These are phyloP conservation scores for Camponotus floridanus DNA, from an alignment of 1,140 invertebrate genomes.

Conservation along the genomic window DNA sequence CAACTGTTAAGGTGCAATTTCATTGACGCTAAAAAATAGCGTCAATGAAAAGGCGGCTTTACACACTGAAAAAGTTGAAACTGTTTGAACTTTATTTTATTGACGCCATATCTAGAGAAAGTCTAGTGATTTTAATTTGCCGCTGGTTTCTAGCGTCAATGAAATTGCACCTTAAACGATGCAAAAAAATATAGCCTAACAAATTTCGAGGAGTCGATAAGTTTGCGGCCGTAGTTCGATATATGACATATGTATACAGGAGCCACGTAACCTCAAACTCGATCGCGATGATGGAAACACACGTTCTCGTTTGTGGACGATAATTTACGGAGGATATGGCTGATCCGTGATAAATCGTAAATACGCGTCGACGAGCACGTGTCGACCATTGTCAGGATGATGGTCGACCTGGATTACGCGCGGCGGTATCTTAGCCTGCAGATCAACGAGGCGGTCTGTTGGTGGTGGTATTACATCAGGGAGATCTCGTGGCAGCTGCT, in stretches of 20 bases:
- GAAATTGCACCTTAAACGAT: not conserved
- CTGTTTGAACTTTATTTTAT: too few species aligned
- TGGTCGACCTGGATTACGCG: slow-evolving; percentile 64
- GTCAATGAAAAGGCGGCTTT: too few species aligned
- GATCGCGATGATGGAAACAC: slow-evolving; percentile 7
- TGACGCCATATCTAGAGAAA: too few species aligned
- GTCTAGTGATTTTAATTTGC: too few species aligned
- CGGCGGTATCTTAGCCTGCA: slow-evolving; percentile 69
- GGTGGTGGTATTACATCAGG: slow-evolving; percentile 83
- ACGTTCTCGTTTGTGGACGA: not conserved
- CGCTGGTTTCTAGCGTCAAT: too few species aligned
- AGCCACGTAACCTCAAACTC: slow-evolving; percentile 61
- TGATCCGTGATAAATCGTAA: slow-evolving; percentile 37
- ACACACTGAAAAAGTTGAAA: too few species aligned
- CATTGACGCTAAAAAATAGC: too few species aligned
- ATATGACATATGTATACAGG: not conserved
- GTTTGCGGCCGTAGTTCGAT: not conserved
- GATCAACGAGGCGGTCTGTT: slow-evolving; percentile 78
- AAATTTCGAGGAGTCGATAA: slow-evolving; percentile 41
- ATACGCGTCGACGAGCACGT: slow-evolving; percentile 5
- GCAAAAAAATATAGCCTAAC: not conserved
- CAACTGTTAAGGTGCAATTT: too few species aligned
- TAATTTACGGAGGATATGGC: slow-evolving; percentile 45
- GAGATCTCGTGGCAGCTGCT: slow-evolving; percentile 83
- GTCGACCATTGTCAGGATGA: slow-evolving; percentile 27